Percentiles rank a stretch among this genome's conserved stretches.
Conservation (phyloP, 2,888 invertebrate species). For the Notodonta ziczac region DNA sequence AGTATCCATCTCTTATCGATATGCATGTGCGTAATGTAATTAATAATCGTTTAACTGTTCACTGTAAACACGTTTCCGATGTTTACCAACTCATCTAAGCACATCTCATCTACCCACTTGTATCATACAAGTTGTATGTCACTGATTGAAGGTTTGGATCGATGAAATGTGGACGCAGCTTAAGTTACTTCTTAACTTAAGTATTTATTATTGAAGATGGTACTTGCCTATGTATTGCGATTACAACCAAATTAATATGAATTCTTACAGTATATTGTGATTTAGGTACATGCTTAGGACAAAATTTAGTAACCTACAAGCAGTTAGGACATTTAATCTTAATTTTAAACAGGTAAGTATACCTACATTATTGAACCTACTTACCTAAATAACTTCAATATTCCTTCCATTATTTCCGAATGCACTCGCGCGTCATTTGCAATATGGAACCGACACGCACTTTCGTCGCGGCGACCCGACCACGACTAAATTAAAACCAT, state of each 20-base stretch:
- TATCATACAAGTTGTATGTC: too few relatives aligned
- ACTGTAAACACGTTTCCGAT: constrained; percentile 18
- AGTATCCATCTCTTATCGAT: not conserved
- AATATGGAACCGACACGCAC: not conserved
- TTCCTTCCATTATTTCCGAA: not conserved
- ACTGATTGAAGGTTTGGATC: too few relatives aligned
- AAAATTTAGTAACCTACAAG: too few relatives aligned
- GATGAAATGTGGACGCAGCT: too few relatives aligned
- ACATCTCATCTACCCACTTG: too few relatives aligned
- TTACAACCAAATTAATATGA: too few relatives aligned
- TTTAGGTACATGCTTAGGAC: too few relatives aligned
- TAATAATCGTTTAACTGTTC: constrained; percentile 9
- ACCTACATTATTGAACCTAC: not conserved
- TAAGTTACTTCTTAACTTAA: not conserved
- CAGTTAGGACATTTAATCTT: too few relatives aligned
- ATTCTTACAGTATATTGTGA: too few relatives aligned
- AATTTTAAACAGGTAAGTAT: too few relatives aligned
- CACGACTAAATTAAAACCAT: not conserved
- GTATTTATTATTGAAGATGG: too few relatives aligned
- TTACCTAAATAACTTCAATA: constrained; percentile 4
- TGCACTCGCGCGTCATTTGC: not conserved
- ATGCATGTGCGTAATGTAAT: not conserved
- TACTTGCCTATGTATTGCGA: too few relatives aligned
- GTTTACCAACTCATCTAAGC: constrained; percentile 20
- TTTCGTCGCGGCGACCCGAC: not conserved